Evolutionary conservation across 1,140 invertebrate species (phyloP).

Genomic region (Tetragnatha versicolor): DNA sequence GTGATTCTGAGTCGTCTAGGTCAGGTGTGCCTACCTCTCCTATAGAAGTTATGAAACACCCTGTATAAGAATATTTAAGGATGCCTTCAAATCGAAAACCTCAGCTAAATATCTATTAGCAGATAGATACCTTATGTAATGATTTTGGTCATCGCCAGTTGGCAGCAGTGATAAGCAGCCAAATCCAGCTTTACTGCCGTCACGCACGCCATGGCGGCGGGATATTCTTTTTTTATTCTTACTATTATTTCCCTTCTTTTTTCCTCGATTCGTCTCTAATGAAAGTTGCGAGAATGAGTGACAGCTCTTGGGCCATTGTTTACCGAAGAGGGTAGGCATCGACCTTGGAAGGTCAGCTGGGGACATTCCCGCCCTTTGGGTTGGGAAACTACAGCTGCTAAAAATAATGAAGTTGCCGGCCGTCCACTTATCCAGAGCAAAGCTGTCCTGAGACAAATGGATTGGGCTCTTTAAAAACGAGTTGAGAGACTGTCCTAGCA

Average conservation of each 20-base stretch:
- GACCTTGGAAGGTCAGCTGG: constrained; percentile 30
- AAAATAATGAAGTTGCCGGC: background rate
- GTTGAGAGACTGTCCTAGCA: no score
- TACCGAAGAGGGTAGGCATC: constrained; percentile 26
- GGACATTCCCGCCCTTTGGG: background rate
- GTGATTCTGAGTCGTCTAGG: no score
- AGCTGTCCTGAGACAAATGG: background rate
- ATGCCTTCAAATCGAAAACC: no score
- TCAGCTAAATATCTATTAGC: no score
- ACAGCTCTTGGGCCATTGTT: constrained; percentile 13
- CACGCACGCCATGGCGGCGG: no score
- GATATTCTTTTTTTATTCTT: background rate
- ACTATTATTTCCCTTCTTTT: background rate
- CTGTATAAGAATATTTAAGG: no score
- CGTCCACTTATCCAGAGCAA: background rate
- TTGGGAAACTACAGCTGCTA: background rate
- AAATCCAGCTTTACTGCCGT: no score
- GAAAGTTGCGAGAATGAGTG: background rate
- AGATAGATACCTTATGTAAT: no score
- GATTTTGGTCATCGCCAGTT: no score
- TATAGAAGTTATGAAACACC: no score
- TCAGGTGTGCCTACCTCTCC: no score
- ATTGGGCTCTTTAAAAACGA: background rate
- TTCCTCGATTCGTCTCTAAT: constrained; percentile 20
- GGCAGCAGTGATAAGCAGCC: no score